Evolutionary conservation across 2,113 vertebrate genomes (phyloP).

Genomic region (Pachypanchax playfairii): DNA sequence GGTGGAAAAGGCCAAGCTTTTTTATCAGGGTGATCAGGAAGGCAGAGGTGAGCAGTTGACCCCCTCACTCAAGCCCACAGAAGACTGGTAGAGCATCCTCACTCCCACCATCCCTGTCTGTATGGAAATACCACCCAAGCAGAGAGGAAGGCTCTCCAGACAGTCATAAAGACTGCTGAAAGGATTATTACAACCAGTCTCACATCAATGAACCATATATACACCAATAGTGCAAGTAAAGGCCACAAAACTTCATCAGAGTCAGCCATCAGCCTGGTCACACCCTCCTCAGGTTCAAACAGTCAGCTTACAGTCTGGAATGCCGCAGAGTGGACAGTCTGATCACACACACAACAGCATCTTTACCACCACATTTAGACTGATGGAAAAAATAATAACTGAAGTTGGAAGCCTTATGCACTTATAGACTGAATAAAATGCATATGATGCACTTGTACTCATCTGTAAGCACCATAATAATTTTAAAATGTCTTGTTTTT

Average conservation of each 20-base stretch:
- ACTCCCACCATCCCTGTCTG: not conserved
- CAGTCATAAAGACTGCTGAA: not conserved
- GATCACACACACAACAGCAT: too few relatives aligned
- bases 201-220: not conserved
- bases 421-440: conserved; percentile 69
- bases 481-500: too few relatives aligned
- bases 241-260: not conserved
- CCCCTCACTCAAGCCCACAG: not conserved
- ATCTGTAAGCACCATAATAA: conserved; percentile 41
- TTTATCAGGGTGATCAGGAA: not conserved
- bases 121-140: not conserved
- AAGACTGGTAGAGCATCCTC: not conserved
- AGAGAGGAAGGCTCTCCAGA: not conserved
- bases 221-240: not conserved
- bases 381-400: too few relatives aligned
- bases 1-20: not conserved
- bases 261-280: too few relatives aligned
- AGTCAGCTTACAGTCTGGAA: too few relatives aligned
- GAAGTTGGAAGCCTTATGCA: conserved; percentile 68
- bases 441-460: conserved; percentile 45
- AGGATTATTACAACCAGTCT: not conserved
- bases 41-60: not conserved
- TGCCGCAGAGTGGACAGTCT: too few relatives aligned
- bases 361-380: too few relatives aligned
- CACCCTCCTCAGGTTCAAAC: too few relatives aligned